Evolutionary conservation across 1,140 invertebrate species (phyloP), one percentile per base, ranked within the genome.

Genomic region (Euwallacea fornicatus): DNA sequence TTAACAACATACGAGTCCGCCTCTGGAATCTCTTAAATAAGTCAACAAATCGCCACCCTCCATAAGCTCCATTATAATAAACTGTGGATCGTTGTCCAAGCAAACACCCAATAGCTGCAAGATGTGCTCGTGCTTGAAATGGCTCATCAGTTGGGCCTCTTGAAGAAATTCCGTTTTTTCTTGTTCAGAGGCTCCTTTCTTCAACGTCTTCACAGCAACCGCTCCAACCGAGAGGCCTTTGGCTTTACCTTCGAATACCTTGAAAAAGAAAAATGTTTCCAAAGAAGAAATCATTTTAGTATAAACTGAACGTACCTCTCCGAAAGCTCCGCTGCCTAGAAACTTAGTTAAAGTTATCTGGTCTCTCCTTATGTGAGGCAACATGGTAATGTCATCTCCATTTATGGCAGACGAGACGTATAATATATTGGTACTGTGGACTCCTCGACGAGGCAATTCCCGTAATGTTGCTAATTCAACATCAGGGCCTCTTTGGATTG

Each of bases 11-110:
- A 92, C 90, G 69, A 84, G 78, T 42, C 87, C 84, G 41, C 90
- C 88, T 66, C 95, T 83, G 73, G 90, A 92, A 0, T 88, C 86
- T 43, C 95, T 83, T 9, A 99, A 84, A 82, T 96, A 98, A 54
- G 92, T 94, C 0, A 98, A 84, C 41, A 99, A 83, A 83, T 99
- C 97, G 0, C 97, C 96, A 0, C 91, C 95, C 82, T 97, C 93
- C 98, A 99, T 99, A 7, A 98, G 85, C 82, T 99, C 97, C 84
- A 99, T 89, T 13, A 99, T 91, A 54, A 99, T 89, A 74, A 95
- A 94, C 74, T 95, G 93, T 9, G 94, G 91, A 78, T 98, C 95
- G 61, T 93, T 92, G 79, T 98, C 95, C 2, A 97, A 85, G 81
- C 96, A 98, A 2, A 99, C 94, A 0, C 97, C 97, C 3, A 98